A percentile compares a stretch with the other conserved stretches of the same genome.
Conservation (phyloP, 2,888 invertebrate genomes). For the Euzetes globulus region DNA sequence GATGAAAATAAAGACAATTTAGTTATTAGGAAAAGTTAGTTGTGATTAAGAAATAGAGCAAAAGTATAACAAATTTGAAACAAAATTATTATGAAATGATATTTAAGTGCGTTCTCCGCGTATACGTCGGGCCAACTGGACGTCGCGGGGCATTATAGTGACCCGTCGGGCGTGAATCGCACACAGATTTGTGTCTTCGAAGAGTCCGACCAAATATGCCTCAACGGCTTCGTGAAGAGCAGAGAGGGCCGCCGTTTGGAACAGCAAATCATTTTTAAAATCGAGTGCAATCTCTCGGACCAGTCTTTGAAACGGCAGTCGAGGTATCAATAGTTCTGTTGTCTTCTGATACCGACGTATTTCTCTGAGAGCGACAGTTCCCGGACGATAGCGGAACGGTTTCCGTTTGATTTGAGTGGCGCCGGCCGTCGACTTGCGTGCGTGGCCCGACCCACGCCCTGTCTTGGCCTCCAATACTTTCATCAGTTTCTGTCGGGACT, state of each 20-base stretch:
- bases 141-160: constrained; percentile 36
- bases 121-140: constrained; percentile 27
- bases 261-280: neutral
- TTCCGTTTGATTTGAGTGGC: neutral
- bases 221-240: constrained; percentile 32
- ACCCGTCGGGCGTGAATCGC: constrained; percentile 33
- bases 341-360: neutral
- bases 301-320: neutral
- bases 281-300: neutral
- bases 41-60: too few species aligned
- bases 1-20: too few species aligned
- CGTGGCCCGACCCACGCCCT: neutral
- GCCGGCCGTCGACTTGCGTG: neutral
- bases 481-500: neutral
- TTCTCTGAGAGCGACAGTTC: neutral
- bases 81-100: too few species aligned
- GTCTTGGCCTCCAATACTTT: neutral
- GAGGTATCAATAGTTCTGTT: neutral
- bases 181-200: constrained; percentile 35
- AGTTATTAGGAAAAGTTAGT: too few species aligned
- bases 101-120: neutral
- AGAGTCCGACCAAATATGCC: constrained; percentile 31
- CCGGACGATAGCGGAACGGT: neutral
- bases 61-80: too few species aligned
- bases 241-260: neutral